Conservation (phyloP, 2,888 invertebrate species). For the Lasioglossum pauxillum region DNA sequence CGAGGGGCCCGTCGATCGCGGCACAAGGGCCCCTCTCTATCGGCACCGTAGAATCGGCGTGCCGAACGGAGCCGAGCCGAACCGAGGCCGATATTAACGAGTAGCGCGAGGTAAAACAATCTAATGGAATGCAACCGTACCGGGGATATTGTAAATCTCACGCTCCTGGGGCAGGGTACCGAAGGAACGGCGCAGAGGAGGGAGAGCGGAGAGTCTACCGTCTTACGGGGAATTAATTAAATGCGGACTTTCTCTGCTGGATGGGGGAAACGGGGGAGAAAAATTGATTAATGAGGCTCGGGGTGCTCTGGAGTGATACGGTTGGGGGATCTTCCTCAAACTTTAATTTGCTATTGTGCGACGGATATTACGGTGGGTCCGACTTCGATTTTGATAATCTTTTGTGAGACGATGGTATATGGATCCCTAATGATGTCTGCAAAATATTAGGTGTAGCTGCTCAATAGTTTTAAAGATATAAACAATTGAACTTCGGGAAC, state of each 20-base stretch:
- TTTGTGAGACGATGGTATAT: too few relatives aligned
- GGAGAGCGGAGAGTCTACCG: neutral
- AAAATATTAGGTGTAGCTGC: too few relatives aligned
- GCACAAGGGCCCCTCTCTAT: slow-evolving; percentile 24
- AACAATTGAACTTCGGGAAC: too few relatives aligned
- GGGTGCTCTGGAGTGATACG: neutral
- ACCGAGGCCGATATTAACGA: slow-evolving; percentile 48
- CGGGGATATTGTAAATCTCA: slow-evolving; percentile 58
- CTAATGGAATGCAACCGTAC: slow-evolving; percentile 47
- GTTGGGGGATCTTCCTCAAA: neutral
- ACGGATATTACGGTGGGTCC: neutral
- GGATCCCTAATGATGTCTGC: too few relatives aligned
- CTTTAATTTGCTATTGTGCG: neutral
- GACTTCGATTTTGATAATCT: too few relatives aligned
- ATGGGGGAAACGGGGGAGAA: neutral
- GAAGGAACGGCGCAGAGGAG: neutral
- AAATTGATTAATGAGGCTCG: neutral
- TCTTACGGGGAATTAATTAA: neutral
- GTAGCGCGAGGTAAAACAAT: slow-evolving; percentile 60
- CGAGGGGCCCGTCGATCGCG: slow-evolving; percentile 29
- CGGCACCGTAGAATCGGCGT: slow-evolving; percentile 52
- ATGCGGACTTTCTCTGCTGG: neutral
- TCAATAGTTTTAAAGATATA: too few relatives aligned
- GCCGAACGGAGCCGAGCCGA: slow-evolving; percentile 1
- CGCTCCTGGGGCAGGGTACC: neutral